These are phyloP conservation scores for Styela plicata DNA, from an alignment of 23 tunicate genomes.

Conservation along the genomic window DNA sequence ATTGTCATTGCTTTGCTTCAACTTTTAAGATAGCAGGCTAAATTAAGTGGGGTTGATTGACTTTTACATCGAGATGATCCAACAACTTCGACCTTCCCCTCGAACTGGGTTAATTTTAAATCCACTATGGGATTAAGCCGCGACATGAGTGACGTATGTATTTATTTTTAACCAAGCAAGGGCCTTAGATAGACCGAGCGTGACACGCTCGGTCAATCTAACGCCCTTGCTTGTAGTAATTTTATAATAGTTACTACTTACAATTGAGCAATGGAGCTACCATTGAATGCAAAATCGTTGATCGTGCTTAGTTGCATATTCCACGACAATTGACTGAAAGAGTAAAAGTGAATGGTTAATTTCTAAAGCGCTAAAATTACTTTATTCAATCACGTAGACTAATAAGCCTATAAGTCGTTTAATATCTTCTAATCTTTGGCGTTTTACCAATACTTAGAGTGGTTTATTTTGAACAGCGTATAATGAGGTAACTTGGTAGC, in stretches of 20 bases:
- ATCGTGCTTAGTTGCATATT: constrained; percentile 16
- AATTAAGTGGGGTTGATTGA: neutral
- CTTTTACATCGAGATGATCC: neutral
- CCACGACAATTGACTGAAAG: constrained; percentile 31
- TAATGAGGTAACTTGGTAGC: too few relatives aligned
- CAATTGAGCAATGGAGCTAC: constrained; percentile 19
- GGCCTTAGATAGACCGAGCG: neutral
- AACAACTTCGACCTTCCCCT: neutral
- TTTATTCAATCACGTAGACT: neutral
- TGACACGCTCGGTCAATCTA: neutral
- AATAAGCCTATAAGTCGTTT: too few relatives aligned
- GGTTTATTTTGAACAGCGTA: too few relatives aligned
- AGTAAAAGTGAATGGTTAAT: neutral
- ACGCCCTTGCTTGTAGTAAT: neutral
- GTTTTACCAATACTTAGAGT: too few relatives aligned
- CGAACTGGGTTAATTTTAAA: neutral
- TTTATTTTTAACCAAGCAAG: neutral
- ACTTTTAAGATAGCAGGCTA: neutral
- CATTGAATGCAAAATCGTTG: constrained; percentile 25
- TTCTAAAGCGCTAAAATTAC: neutral
- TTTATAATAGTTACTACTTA: neutral
- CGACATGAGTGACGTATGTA: neutral
- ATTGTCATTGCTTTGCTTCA: neutral
- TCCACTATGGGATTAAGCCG: neutral
- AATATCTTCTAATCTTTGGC: too few relatives aligned